Base-by-base conservation (phyloP, 2,797 vertebrate species). In the Halcyon smyrnensis region DNA sequence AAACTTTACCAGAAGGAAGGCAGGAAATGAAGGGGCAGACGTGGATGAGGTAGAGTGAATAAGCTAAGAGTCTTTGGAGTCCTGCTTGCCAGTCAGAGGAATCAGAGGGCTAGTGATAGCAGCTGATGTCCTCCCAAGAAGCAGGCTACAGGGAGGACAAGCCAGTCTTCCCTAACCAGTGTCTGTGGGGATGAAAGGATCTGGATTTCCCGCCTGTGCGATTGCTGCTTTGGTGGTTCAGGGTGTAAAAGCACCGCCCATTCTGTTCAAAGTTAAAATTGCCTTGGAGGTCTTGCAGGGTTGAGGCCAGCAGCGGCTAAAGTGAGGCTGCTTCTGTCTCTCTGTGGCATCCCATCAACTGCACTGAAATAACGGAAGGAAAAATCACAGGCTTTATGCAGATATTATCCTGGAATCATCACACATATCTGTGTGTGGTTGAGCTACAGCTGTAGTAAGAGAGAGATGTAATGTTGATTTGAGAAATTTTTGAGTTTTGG, bases 291-390 rank as follows among this genome's bases (percentile, higher is more conserved):
- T 65, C 19, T 63, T 54, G 2, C 27, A 28, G 19, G 9, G 19
- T 13, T 0, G 2, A 53, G 25, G 8, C 12, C 37, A 41, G 11
- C 16, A 65, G 32, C 0, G 4, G 69, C 8, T 8, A 7, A 69
- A 50, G 6, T 18, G 6, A 2, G 6, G 3, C 15, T 73, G 16
- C n/a, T 62, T 62, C 46, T 15, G 1, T 80, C 4, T 0, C 8
- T 43, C 13, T 69, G 24, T 24, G 63, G 12, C 14, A 75, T 27
- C 37, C 8, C 36, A 28, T 9, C 18, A 20, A 9, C 11, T 60
- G 27, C 12, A 27, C 11, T 20, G 51, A 87, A 63, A 70, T 18
- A 82, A 48, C 1, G 4, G 8, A 74, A 82, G 32, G 34, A 59
- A 89, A 86, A 69, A 16, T 13, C 46, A 4, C 4, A 56, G 65